phyloP scores from a whole-genome alignment of 2,113 vertebrate genomes.

The Seriola quinqueradiata region DNA sequence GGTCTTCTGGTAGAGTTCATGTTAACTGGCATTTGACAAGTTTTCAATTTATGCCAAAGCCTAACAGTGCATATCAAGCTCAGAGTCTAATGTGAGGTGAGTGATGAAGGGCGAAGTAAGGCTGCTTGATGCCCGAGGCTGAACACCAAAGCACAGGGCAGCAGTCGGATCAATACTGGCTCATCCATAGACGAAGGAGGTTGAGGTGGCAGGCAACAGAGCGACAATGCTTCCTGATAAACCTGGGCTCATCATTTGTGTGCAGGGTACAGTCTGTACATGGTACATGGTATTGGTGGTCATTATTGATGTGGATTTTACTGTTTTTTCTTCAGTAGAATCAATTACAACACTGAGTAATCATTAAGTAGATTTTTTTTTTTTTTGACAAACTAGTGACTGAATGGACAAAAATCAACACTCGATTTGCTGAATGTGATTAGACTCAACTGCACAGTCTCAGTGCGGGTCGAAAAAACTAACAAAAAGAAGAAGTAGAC shows the following conservation, averaged over 20 bases:
- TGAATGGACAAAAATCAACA: background rate
- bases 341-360: background rate
- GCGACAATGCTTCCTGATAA: conserved; percentile 18
- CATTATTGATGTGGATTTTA: background rate
- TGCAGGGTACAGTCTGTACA: no score
- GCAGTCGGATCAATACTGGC: conserved; percentile 65
- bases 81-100: conserved; percentile 68
- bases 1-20: conserved; percentile 34
- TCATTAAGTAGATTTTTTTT: background rate
- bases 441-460: background rate
- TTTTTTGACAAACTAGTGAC: background rate
- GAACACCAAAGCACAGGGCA: conserved; percentile 63
- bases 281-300: background rate
- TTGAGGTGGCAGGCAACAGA: conserved; percentile 12
- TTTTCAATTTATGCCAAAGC: conserved; percentile 46
- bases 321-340: background rate
- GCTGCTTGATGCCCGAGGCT: conserved; percentile 57
- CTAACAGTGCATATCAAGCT: conserved; percentile 48
- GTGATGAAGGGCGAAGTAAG: conserved; percentile 60
- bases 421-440: background rate
- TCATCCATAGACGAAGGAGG: conserved; percentile 36
- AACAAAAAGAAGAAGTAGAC: background rate
- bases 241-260: background rate
- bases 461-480: background rate
- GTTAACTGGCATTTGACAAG: conserved; percentile 63